Evolutionary conservation across 2,797 vertebrate genomes (phyloP).

Genomic region (Morelia viridis): DNA sequence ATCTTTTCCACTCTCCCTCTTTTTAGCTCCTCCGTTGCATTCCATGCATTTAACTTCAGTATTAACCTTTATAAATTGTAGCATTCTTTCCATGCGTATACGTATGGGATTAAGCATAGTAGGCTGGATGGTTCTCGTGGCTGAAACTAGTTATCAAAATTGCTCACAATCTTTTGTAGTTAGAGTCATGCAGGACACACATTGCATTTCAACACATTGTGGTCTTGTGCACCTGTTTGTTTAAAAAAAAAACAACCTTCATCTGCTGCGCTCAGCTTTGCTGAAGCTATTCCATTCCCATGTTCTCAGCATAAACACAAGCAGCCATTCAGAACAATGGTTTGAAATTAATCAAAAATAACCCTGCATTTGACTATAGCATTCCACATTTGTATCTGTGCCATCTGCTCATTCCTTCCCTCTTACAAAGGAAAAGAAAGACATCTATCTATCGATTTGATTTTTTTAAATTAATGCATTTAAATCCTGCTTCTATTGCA

Average conservation of each 20-base stretch:
- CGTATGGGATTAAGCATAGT: slow-evolving; percentile 32
- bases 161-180: slow-evolving; percentile 24
- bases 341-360: slow-evolving; percentile 10
- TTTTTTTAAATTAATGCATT: not conserved
- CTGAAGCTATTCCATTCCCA: slow-evolving; percentile 33
- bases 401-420: not conserved
- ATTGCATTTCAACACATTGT: slow-evolving; percentile 18
- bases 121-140: slow-evolving; percentile 9
- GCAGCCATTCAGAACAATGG: slow-evolving; percentile 25
- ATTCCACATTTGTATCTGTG: not conserved
- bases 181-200: slow-evolving; percentile 30
- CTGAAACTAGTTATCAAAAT: slow-evolving; percentile 44
- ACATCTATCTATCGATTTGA: not conserved
- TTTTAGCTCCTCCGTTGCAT: not conserved
- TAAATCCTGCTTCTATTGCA: not conserved
- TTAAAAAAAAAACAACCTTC: not conserved
- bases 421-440: slow-evolving; percentile 8
- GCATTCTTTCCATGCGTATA: not conserved
- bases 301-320: slow-evolving; percentile 1
- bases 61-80: not conserved
- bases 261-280: slow-evolving; percentile 14
- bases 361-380: not conserved
- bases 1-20: not conserved
- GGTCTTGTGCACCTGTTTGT: not conserved
- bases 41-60: not conserved